phyloP scores from a whole-genome alignment of 2,888 invertebrate genomes.

The Ephialtes manifestator region DNA sequence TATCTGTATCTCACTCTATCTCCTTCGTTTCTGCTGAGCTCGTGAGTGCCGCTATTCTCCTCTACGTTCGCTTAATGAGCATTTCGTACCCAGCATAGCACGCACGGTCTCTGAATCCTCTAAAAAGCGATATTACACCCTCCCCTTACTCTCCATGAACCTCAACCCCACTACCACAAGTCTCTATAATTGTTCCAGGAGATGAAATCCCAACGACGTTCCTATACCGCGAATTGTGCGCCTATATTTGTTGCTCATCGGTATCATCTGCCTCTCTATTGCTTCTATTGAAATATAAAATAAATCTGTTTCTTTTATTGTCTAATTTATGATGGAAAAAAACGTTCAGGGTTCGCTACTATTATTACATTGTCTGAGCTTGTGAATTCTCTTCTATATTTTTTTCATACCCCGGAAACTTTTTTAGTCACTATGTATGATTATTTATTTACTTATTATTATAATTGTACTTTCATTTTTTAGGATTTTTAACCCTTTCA shows the following conservation, averaged over 20 bases:
- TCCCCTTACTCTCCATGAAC: conserved; percentile 64
- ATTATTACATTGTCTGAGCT: neutral
- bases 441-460: too few relatives aligned
- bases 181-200: conserved; percentile 52
- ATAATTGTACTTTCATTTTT: too few relatives aligned
- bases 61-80: conserved; percentile 78
- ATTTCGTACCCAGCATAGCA: conserved; percentile 67
- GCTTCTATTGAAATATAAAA: conserved; percentile 34
- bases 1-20: conserved; percentile 29
- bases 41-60: conserved; percentile 54
- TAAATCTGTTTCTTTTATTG: conserved; percentile 3
- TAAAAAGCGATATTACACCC: conserved; percentile 80
- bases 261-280: conserved; percentile 17
- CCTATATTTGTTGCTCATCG: conserved; percentile 24
- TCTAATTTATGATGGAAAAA: neutral
- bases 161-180: conserved; percentile 40
- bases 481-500: too few relatives aligned
- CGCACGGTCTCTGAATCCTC: conserved; percentile 71
- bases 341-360: too few relatives aligned
- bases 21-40: conserved; percentile 39
- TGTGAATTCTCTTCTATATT: neutral
- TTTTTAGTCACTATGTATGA: too few relatives aligned
- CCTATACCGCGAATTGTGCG: conserved; percentile 39
- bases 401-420: neutral
- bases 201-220: conserved; percentile 53